Percentiles rank a stretch among this genome's conserved stretches.
Evolutionary conservation across 2,113 vertebrate species (phyloP).

Genomic region (Patagioenas fasciata): DNA sequence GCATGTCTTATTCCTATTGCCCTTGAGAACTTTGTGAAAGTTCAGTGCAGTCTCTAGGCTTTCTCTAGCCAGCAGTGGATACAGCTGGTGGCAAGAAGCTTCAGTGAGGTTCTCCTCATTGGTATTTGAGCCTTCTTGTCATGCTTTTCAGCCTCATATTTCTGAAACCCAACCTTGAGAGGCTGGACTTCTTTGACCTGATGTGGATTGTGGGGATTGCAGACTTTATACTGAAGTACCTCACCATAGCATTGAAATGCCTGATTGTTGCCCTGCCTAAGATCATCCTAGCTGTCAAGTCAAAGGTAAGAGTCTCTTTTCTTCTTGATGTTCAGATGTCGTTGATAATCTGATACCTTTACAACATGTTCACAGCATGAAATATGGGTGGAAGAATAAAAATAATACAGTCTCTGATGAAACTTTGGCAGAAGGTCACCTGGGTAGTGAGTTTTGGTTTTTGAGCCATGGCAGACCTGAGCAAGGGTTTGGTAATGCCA

Average conservation of each 20-base stretch:
- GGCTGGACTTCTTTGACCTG: conserved; percentile 93
- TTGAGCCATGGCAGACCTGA: neutral
- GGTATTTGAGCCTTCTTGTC: neutral
- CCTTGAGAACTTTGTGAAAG: neutral
- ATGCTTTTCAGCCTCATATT: conserved; percentile 86
- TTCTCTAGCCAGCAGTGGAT: neutral
- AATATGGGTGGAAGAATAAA: neutral
- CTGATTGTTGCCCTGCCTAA: conserved; percentile 90
- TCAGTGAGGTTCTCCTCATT: neutral
- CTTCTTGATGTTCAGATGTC: neutral
- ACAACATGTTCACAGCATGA: neutral
- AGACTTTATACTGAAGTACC: conserved; percentile 94
- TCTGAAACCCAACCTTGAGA: conserved; percentile 89
- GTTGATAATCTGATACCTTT: neutral
- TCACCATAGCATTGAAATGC: conserved; percentile 93
- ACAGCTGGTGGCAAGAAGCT: neutral
- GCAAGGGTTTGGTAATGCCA: neutral
- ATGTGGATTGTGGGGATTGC: conserved; percentile 95
- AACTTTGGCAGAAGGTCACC: neutral
- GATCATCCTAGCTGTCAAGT: conserved; percentile 93
- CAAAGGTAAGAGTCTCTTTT: conserved; percentile 81
- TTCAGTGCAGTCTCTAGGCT: neutral
- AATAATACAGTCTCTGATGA: neutral
- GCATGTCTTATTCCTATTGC: neutral
- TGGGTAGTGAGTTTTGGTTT: fast-evolving